phyloP scores from a whole-genome alignment of 2,888 invertebrate genomes.

The Amphiduros pacificus region DNA sequence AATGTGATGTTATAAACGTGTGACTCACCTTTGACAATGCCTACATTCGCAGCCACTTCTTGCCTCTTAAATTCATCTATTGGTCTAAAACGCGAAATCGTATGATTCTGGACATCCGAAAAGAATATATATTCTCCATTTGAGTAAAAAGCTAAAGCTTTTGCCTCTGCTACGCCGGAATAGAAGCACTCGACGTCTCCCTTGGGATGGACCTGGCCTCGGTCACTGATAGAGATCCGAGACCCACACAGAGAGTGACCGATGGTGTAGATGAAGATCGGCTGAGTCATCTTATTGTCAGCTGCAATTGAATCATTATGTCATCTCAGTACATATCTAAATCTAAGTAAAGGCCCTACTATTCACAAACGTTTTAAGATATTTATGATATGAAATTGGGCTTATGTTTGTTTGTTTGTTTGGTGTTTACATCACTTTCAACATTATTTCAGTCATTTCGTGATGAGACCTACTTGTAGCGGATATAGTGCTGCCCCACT shows the following conservation, averaged over 20 bases:
- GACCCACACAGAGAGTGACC: constrained; percentile 17
- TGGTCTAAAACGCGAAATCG: constrained; percentile 10
- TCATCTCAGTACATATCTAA: too few species aligned
- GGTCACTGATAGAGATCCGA: constrained; percentile 14
- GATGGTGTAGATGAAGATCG: constrained; percentile 24
- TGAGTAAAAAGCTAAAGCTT: constrained; percentile 19
- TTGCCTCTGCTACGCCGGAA: not conserved
- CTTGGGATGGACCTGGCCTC: not conserved
- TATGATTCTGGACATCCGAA: constrained; percentile 15
- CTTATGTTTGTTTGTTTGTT: too few species aligned
- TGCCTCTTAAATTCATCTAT: not conserved
- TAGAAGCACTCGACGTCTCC: constrained; percentile 21
- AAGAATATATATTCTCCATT: constrained; percentile 17
- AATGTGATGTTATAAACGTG: too few species aligned
- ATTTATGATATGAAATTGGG: too few species aligned
- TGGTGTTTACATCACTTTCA: too few species aligned
- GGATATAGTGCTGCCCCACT: too few species aligned
- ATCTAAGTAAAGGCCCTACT: too few species aligned
- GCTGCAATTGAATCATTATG: too few species aligned
- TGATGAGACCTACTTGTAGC: too few species aligned
- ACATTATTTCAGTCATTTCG: too few species aligned
- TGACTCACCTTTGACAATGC: constrained; percentile 20
- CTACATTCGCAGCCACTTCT: constrained; percentile 11
- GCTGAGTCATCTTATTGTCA: too few species aligned
- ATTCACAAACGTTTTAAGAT: too few species aligned